Conservation (phyloP, 1,140 invertebrate genomes). For the Drosophila dunni region DNA sequence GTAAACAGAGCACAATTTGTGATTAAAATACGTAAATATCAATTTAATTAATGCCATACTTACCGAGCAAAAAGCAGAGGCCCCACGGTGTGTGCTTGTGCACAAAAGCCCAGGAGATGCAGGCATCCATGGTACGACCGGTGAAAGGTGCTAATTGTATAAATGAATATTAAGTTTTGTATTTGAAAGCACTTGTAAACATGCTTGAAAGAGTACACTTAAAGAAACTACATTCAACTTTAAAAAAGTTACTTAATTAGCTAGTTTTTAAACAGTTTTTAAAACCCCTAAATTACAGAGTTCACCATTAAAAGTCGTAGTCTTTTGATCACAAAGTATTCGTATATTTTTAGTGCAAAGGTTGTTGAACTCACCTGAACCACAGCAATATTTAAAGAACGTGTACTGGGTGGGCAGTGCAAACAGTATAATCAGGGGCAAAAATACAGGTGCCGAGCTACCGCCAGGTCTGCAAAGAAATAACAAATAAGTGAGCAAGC, state of each 20-base stretch:
- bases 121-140: conserved; percentile 54
- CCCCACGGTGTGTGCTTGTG: conserved; percentile 59
- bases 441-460: conserved; percentile 92
- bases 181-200: too few relatives aligned
- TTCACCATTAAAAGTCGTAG: too few relatives aligned
- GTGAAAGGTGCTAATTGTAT: conserved; percentile 50
- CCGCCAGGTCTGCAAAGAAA: conserved; percentile 86
- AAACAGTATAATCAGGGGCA: conserved; percentile 90
- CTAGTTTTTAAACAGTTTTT: too few relatives aligned
- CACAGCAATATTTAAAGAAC: conserved; percentile 68
- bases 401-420: conserved; percentile 90
- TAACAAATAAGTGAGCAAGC: background rate
- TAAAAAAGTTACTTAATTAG: too few relatives aligned
- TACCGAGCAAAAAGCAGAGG: conserved; percentile 62
- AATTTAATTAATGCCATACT: background rate
- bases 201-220: too few relatives aligned
- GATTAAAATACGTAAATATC: background rate
- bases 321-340: too few relatives aligned
- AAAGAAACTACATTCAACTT: too few relatives aligned
- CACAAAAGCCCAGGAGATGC: conserved; percentile 57
- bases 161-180: background rate
- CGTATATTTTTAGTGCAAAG: too few relatives aligned
- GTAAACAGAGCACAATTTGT: background rate
- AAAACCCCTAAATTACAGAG: too few relatives aligned
- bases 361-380: conserved; percentile 34